Evolutionary conservation across 2,113 vertebrate genomes (phyloP).

Genomic region (Cyrtonyx montezumae): DNA sequence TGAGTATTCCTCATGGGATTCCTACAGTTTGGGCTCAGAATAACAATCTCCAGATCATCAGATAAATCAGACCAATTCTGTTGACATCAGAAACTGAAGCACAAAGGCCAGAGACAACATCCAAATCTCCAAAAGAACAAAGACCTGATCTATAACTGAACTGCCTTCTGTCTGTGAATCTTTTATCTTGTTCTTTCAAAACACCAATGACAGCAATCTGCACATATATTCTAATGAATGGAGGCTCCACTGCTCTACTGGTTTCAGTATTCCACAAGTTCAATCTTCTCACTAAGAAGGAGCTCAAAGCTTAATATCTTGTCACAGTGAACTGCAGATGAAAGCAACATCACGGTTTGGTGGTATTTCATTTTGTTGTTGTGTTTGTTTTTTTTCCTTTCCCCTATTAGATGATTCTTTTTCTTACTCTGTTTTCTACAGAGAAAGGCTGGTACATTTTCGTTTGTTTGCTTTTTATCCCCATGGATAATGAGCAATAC

Average conservation of each 20-base stretch:
- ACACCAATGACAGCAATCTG: not conserved
- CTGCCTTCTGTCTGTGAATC: not conserved
- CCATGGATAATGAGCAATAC: not conserved
- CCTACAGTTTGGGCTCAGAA: not conserved
- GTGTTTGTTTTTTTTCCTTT: not conserved
- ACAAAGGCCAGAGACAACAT: not conserved
- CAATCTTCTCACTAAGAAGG: not conserved
- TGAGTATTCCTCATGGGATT: not conserved
- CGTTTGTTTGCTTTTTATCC: not conserved
- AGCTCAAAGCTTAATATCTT: not conserved
- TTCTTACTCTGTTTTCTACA: not conserved
- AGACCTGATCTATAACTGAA: not conserved
- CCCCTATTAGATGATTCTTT: not conserved
- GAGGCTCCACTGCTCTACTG: not conserved
- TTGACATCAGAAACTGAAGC: not conserved
- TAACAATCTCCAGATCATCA: not conserved
- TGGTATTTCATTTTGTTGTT: not conserved
- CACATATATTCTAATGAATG: not conserved
- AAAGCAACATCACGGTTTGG: not conserved
- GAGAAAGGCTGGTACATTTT: not conserved
- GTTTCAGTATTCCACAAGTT: constrained; percentile 25
- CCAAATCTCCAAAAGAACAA: not conserved
- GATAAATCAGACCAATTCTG: not conserved
- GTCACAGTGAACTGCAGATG: not conserved
- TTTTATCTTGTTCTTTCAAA: not conserved